Evolutionary conservation across 2,888 invertebrate genomes (phyloP), one percentile per base, ranked within the genome.

Genomic region (Brachyptera risi): DNA sequence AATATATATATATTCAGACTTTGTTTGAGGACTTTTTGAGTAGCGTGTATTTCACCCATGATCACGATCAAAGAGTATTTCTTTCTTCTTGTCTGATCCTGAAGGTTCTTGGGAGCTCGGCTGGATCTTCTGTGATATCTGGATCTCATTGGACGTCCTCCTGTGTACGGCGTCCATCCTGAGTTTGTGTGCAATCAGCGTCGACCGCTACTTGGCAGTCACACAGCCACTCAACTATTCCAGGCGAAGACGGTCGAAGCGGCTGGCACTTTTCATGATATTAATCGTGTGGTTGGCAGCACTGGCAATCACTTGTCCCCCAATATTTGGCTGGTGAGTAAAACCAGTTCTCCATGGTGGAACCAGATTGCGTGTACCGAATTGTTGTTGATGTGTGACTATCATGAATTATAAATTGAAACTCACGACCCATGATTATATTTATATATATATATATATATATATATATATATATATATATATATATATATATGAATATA

Each of bases 161-260:
- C 83, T 96, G 57, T 96, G 95, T 76, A 96, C 96, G 0, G 92
- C 95, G 0, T 94, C 94, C 61, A 96, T 96, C 71, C 80, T 96
- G 35, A 94, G 94, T 68, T 80, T 96, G 63, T 94, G 94, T 73
- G 95, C 93, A 60, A 96, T 96, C 76, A 92, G 92, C 70, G 84
- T 96, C 65, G 90, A 91, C 76, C 81, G 87, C 82, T 97, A 96
- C 76, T 80, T 96, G 68, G 96, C 97, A 19, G 95, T 97, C 60
- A 96, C 95, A 47, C 87, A 91, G 71, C 96, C 97, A 0, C 78
- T 97, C 66, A 90, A 91, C 63, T 97, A 97, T 76, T 93, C 95
- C 42, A 85, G 91, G 68, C 84, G 92, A 70, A 81, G 95, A 69
- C 85, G 96, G 60, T 90, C 91, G 1, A 90, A 90, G 76, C 83